phyloP scores from a whole-genome alignment of 2,113 vertebrate genomes.

The Abramis brama region DNA sequence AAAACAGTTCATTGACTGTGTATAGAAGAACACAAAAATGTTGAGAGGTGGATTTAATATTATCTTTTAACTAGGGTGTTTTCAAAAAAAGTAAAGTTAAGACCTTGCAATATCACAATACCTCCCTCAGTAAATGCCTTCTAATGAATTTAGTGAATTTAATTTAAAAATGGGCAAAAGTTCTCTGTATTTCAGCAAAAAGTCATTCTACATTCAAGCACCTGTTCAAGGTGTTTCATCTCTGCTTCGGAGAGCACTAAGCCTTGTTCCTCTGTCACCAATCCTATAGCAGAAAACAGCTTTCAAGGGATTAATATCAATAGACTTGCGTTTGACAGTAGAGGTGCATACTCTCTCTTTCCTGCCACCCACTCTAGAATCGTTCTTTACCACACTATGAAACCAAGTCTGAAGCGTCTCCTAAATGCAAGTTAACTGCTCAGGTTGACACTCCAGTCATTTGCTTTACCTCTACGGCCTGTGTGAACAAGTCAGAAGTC shows the following conservation, averaged over 20 bases:
- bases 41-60: not conserved
- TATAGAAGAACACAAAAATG: slow-evolving; percentile 11
- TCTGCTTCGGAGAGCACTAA: slow-evolving; percentile 69
- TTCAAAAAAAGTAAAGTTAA: not conserved
- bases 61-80: slow-evolving; percentile 2
- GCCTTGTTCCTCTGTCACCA: slow-evolving; percentile 73
- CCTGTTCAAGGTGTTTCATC: slow-evolving; percentile 76
- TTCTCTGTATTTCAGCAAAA: slow-evolving; percentile 13
- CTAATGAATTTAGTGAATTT: not conserved
- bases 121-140: not conserved
- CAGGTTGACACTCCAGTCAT: slow-evolving; percentile 42
- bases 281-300: slow-evolving; percentile 76
- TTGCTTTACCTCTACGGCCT: slow-evolving; percentile 44
- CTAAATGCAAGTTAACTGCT: slow-evolving; percentile 53
- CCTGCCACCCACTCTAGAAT: slow-evolving; percentile 39
- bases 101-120: not conserved
- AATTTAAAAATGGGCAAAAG: not conserved
- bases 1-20: slow-evolving; percentile 43
- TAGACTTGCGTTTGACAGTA: slow-evolving; percentile 47
- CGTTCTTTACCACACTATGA: slow-evolving; percentile 1
- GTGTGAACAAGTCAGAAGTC: not conserved
- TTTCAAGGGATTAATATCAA: slow-evolving; percentile 78
- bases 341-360: slow-evolving; percentile 19
- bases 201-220: slow-evolving; percentile 63
- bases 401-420: slow-evolving; percentile 27